Percentiles rank a stretch among this genome's conserved stretches.
phyloP scores from a whole-genome alignment of 2,113 vertebrate species.

The Sialia sialis region DNA sequence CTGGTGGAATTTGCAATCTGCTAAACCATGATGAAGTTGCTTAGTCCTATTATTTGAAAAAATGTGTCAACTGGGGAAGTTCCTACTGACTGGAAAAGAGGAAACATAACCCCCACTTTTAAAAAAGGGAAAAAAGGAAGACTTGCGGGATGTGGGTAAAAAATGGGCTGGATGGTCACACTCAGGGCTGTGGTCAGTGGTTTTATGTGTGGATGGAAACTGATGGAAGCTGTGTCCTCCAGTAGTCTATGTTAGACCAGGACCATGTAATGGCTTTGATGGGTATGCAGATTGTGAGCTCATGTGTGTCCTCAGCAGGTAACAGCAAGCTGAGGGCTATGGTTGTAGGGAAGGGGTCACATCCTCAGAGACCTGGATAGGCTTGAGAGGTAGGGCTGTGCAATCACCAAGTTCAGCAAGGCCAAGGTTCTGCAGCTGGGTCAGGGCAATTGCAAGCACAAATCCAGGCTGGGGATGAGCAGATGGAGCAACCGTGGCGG shows the following conservation, averaged over 20 bases:
- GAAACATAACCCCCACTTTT: not conserved
- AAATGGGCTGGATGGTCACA: not conserved
- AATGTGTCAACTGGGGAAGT: rapidly evolving
- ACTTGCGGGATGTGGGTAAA: not conserved
- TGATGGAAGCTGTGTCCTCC: not conserved
- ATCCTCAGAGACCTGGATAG: not conserved
- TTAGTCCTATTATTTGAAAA: not conserved
- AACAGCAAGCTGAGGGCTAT: not conserved
- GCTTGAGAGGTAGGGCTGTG: not conserved
- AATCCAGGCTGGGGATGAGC: not conserved
- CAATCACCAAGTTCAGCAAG: not conserved
- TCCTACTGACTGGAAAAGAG: not conserved
- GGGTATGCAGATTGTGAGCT: not conserved
- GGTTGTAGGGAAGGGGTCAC: not conserved
- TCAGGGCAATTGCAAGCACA: not conserved
- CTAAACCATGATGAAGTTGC: not conserved
- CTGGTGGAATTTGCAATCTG: not conserved
- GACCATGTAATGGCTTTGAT: not conserved
- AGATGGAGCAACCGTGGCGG: not conserved
- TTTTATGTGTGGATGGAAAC: not conserved
- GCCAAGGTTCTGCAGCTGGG: not conserved
- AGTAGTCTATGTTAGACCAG: not conserved
- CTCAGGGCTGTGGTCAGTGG: not conserved
- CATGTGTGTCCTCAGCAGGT: rapidly evolving
- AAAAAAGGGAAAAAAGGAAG: not conserved